A percentile compares a stretch with the other conserved stretches of the same genome.
Conservation (phyloP, 2,888 invertebrate species). For the Synergus japonicus region DNA sequence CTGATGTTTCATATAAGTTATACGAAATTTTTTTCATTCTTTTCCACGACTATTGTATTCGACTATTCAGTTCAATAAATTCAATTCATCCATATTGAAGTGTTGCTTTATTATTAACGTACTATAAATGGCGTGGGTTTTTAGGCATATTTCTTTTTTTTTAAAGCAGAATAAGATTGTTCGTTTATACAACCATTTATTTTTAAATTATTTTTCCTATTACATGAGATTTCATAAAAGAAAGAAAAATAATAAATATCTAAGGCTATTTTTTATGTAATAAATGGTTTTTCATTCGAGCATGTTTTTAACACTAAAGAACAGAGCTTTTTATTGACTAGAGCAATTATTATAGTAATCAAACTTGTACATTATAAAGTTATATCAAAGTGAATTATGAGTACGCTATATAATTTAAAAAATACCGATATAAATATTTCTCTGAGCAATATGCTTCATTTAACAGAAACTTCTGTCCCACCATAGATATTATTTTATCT, state of each 20-base stretch:
- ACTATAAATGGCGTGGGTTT: not conserved
- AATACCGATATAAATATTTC: not conserved
- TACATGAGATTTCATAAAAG: not conserved
- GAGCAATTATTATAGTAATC: conserved; percentile 47
- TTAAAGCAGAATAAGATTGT: not conserved
- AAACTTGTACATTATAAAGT: not conserved
- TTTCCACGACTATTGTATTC: conserved; percentile 16
- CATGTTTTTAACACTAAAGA: conserved; percentile 39
- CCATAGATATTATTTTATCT: not conserved
- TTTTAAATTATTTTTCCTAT: not conserved
- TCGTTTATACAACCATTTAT: not conserved
- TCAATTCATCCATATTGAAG: not conserved
- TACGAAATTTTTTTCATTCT: not conserved
- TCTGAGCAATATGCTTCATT: conserved; percentile 1
- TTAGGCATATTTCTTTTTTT: not conserved
- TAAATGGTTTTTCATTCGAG: not conserved
- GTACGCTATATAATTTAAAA: not conserved
- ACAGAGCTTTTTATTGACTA: conserved; percentile 62
- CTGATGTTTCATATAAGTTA: conserved; percentile 42
- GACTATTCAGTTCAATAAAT: conserved; percentile 26
- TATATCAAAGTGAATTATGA: not conserved
- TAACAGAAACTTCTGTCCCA: not conserved
- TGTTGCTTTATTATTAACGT: not conserved
- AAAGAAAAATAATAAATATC: not conserved
- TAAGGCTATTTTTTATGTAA: not conserved